Evolutionary conservation across 92 coral and sea anemone species (phyloP), one percentile per base, ranked within the genome.

Genomic region (Pocillopora meandrina): DNA sequence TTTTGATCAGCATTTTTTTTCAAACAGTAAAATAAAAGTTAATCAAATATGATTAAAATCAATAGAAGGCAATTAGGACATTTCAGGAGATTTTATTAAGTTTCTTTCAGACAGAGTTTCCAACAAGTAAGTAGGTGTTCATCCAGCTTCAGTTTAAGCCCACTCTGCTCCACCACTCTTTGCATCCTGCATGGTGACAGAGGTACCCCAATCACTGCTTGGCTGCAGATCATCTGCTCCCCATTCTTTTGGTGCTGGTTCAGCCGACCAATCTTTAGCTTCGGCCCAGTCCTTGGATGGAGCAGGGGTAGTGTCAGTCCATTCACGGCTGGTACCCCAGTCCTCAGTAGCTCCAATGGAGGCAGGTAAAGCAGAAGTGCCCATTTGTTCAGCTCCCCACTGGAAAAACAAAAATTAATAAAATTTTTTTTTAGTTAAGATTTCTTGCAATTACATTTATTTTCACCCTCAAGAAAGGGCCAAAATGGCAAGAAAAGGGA

Each of bases 301-400:
- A n/a, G 91, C 72, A 18, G 66, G 23, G 23, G 79, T 36, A 16
- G 78, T 16, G 80, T 47, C 19, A 80, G 77, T 23, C 92, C 92
- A 90, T n/a, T 90, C 87, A 49, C 69, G 36, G 13, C 85, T 42
- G 61, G 82, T 16, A 35, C 82, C 87, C 82, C 82, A 82, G 0
- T 68, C 84, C 31, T 75, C 84, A 69, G 63, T 36, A 7, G 57
- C 90, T 33, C 74, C 65, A 0, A 67, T 5, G 1, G 88, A 56
- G 57, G 83, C 65, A 2, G 77, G 72, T 14, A 80, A 33, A 34
- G 95, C 31, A 7, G 93, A 34, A 1, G 83, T 61, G 15, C 86
- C 76, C 56, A 57, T 79, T 26, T 85, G 79, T 56, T 95, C 98
- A 19, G 98, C 95, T 42, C 95, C 98, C 98, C 98, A 95, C 84